Base-by-base conservation (phyloP, 2,797 vertebrate genomes). In the Halcyon badia region DNA sequence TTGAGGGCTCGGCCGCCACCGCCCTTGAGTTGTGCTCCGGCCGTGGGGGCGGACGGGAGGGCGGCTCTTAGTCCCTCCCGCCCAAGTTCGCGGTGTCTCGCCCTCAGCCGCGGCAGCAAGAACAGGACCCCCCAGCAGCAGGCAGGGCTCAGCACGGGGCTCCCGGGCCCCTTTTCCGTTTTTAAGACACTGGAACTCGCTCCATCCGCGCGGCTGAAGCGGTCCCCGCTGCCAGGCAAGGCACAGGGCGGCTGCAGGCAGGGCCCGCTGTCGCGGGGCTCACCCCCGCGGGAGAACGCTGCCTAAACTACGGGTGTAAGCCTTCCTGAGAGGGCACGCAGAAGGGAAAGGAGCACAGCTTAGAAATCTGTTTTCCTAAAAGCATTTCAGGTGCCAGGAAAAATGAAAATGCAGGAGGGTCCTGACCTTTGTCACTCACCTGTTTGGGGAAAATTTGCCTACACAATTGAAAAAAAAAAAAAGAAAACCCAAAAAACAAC, bases 131-230 rank as follows among this genome's bases (percentile, higher is more conserved):
- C 39, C 13, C 25, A 14, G 31, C 21, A 15, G 42, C 76, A 8
- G 18, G 11, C n/a, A 9, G 21, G 14, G 33, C 81, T 30, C 8
- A 20, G 64, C 73, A 3, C 28, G 7, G 42, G 5, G 48, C 37
- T 9, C 14, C 11, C 3, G 2, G 16, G 19, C 28, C 30, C 10
- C 25, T 15, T 19, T 10, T 5, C 21, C 15, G 11, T 5, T 10
- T 30, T 25, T 14, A 16, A 14, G 6, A 2, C 1, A 13, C 18
- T 17, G 1, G 30, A 4, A 22, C 6, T 7, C 16, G 26, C 30
- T 33, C 37, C 41, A 2, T 3, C 30, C 30, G 0, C 9, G 5
- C 1, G 2, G 1, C 25, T 4, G 2, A 11, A 11, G 2, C 0
- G 31, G 25, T 1, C 28, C 57, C 4, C 8, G 14, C 57, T 24